Conservation (phyloP, 2,888 invertebrate species). For the Drosophila macrothrix region DNA sequence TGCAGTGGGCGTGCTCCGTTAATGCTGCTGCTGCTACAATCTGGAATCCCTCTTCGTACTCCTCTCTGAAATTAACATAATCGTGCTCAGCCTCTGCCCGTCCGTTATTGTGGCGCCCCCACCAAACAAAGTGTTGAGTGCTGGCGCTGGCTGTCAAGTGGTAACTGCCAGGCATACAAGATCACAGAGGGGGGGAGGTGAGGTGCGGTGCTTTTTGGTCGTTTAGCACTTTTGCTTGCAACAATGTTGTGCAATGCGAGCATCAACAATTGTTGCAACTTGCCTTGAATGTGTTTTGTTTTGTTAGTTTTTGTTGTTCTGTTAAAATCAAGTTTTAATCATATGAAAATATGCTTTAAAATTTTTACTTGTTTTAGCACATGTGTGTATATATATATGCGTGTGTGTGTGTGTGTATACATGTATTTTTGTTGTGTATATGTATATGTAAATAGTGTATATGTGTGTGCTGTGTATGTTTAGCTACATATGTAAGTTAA, state of each 20-base stretch:
- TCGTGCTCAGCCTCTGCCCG: conserved; percentile 63
- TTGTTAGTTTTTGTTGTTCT: conserved; percentile 11
- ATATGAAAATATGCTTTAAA: conserved; percentile 68
- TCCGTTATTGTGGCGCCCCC: conserved; percentile 42
- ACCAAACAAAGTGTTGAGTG: conserved; percentile 71
- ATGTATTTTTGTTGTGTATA: conserved; percentile 26
- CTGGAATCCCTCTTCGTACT: conserved; percentile 3
- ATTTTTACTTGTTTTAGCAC: conserved; percentile 44
- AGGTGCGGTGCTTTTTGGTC: conserved; percentile 24
- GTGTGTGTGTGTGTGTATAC: conserved; percentile 28
- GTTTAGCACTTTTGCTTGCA: conserved; percentile 58
- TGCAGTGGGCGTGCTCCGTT: conserved; percentile 78
- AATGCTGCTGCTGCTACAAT: conserved; percentile 49
- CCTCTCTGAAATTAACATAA: conserved; percentile 71
- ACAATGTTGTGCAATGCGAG: conserved; percentile 61
- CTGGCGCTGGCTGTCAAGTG: conserved; percentile 74
- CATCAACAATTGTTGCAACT: conserved; percentile 39
- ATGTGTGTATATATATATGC: conserved; percentile 16
- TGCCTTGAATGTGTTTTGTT: conserved; percentile 10
- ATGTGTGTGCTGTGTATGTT: conserved; percentile 16
- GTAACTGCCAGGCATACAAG: conserved; percentile 59
- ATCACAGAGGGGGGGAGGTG: neutral
- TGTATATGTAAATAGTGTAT: conserved; percentile 24
- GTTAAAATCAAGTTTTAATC: conserved; percentile 56
- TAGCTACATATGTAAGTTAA: conserved; percentile 14